A percentile compares a stretch with the other conserved stretches of the same genome.
Conservation (phyloP, 2,888 invertebrate species). For the Phytoseiulus persimilis region DNA sequence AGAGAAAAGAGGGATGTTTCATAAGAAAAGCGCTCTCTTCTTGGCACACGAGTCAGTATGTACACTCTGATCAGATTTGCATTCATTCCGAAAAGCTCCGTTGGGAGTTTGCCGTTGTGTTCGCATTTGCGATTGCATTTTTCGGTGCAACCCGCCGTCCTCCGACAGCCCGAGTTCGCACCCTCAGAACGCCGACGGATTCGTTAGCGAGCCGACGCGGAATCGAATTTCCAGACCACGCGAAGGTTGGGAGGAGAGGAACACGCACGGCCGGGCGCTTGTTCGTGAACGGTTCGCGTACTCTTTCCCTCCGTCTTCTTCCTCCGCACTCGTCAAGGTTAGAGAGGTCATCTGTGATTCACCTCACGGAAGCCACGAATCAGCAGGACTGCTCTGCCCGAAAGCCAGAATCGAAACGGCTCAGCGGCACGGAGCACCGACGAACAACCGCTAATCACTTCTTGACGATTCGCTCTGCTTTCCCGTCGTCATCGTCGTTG, state of each 20-base stretch:
- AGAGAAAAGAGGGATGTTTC: background rate
- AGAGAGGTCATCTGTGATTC: background rate
- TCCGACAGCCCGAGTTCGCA: no score
- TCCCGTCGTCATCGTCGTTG: background rate
- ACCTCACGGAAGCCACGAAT: slow-evolving; percentile 5
- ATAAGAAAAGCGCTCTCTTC: background rate
- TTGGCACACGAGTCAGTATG: background rate
- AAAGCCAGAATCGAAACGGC: background rate
- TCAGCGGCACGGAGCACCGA: background rate
- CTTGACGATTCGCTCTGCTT: slow-evolving; percentile 5
- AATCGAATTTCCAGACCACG: background rate
- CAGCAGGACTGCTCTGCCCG: background rate
- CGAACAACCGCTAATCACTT: slow-evolving; percentile 1
- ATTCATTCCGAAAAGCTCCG: background rate
- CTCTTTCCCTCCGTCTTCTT: background rate
- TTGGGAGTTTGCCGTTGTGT: background rate
- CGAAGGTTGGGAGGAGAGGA: background rate
- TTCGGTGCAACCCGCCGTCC: background rate
- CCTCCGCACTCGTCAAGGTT: background rate
- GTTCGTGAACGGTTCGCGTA: background rate
- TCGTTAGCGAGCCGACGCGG: background rate
- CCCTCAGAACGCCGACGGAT: no score
- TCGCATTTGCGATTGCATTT: background rate
- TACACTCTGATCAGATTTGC: slow-evolving; percentile 5
- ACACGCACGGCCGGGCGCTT: background rate